phyloP scores from a whole-genome alignment of 2,797 vertebrate genomes.

The Chelidonichthys spinosus region DNA sequence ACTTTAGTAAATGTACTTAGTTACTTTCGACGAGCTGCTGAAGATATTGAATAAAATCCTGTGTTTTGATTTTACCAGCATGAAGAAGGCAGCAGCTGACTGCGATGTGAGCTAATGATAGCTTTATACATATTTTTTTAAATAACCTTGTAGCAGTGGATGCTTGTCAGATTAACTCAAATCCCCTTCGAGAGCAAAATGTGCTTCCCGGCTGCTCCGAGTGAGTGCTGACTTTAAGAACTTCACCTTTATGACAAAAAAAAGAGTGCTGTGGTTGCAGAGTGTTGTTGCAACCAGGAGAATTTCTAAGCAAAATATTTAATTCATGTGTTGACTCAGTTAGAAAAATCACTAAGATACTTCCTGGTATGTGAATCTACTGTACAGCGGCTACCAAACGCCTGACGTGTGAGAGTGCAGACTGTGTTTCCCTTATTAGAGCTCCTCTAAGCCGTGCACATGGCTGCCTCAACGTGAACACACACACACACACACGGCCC shows the following conservation, averaged over 20 bases:
- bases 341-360: conserved; percentile 32
- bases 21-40: neutral
- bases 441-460: conserved; percentile 40
- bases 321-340: conserved; percentile 60
- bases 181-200: conserved; percentile 20
- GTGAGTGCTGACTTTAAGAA: conserved; percentile 55
- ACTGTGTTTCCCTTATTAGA: conserved; percentile 45
- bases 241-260: conserved; percentile 41
- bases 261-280: conserved; percentile 50
- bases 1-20: neutral
- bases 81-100: conserved; percentile 7
- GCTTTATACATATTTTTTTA: conserved; percentile 6
- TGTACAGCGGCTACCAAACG: conserved; percentile 27
- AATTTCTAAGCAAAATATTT: conserved; percentile 56
- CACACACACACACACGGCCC: conserved; percentile 30
- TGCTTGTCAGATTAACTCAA: conserved; percentile 38
- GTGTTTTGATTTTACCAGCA: neutral
- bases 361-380: conserved; percentile 35
- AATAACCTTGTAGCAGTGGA: conserved; percentile 12
- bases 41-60: neutral
- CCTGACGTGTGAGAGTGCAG: conserved; percentile 17
- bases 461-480: conserved; percentile 24
- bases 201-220: conserved; percentile 18
- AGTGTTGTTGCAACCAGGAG: conserved; percentile 42
- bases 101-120: conserved; percentile 3